Base-by-base conservation (phyloP, 2,888 invertebrate genomes). In the Ormia ochracea region DNA sequence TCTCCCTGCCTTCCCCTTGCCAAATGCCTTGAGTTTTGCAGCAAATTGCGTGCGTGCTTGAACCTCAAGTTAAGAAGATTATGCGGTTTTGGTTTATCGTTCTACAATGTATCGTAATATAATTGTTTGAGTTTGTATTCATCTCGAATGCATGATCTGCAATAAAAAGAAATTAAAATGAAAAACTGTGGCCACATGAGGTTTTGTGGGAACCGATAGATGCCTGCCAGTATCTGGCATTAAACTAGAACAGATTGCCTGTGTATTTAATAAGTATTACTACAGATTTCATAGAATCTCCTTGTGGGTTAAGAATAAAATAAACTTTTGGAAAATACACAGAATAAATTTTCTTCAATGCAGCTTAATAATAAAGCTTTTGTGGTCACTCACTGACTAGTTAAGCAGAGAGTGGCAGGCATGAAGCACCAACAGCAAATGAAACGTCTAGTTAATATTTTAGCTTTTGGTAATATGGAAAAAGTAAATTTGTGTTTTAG, bases 61-160 rank as follows among this genome's bases (percentile, higher is more conserved):
- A 73, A 80, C 76, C 80, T 50, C 68, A 80, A 76, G 80, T 80
- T 73, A 63, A 80, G 80, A 80, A 80, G 76, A 76, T 80, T 76
- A 80, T 80, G 80, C 68, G 80, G 80, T 76, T 77, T 76, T 26
- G 48, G 68, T 61, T 80, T 80, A 80, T 80, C 56, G 31, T 63
- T 63, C 19, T n/a, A 45, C 45, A 69, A 28, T 56, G 21, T 61
- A 45, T 38, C 45, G 21, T 63, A 58, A 48, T 66, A 65, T 74
- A 58, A n/a, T 56, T 74, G 21, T 50, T 26, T 50, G 23, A 50
- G 17, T 58, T 74, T 48, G 36, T 48, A 10, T 48, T 41, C 26
- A 26, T 26, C 23, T 50, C 59, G 19, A 21, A 26, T 28, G 3
- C 17, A 28, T 59, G 41, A 41, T 38, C 38, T n/a, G 28, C 59